Evolutionary conservation across 2,797 vertebrate species (phyloP), one percentile per base, ranked within the genome.

Genomic region (Coracias cyanogaster): DNA sequence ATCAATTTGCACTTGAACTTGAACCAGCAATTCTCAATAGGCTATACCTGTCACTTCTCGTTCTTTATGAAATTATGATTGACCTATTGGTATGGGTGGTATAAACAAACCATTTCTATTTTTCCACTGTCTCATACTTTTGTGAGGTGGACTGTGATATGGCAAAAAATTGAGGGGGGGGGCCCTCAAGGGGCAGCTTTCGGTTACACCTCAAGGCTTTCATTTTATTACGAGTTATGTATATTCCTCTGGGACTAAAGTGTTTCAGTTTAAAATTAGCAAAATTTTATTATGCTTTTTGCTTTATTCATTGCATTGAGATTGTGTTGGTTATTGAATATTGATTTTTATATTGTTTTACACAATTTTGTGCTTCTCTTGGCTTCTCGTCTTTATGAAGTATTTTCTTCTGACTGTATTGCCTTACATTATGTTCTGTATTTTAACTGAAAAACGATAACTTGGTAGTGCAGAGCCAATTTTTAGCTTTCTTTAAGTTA

Each of bases 281-380:
- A 79, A 45, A 52, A 61, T 41, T 84, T 90, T 65, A 48, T 82
- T 93, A 39, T 8, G 14, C 12, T 85, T 83, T 19, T 51, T 84
- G 21, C 62, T 84, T 94, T 83, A 78, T 82, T 90, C 33, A 31
- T 57, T 88, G 28, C 54, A 51, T 93, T 15, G 19, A 41, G 35
- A 83, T 94, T 86, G 9, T 82, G 60, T 58, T 73, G n/a, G 28
- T 84, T 96, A 91, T 85, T 92, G 92, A 91, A 71, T 89, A 94
- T 83, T 93, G 78, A 85, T 93, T 96, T 97, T 89, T 92, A 69
- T 66, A 80, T 78, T 26, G 26, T 61, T 37, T 92, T 72, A 85
- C 85, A 72, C 5, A 3, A 41, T 65, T 76, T 46, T 49, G 61
- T 65, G 16, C 4, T n/a, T 87, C 95, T 91, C 54, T 84, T 85